Evolutionary conservation across 2,113 vertebrate genomes (phyloP), one percentile per base, ranked within the genome.

Genomic region (Clarias gariepinus): DNA sequence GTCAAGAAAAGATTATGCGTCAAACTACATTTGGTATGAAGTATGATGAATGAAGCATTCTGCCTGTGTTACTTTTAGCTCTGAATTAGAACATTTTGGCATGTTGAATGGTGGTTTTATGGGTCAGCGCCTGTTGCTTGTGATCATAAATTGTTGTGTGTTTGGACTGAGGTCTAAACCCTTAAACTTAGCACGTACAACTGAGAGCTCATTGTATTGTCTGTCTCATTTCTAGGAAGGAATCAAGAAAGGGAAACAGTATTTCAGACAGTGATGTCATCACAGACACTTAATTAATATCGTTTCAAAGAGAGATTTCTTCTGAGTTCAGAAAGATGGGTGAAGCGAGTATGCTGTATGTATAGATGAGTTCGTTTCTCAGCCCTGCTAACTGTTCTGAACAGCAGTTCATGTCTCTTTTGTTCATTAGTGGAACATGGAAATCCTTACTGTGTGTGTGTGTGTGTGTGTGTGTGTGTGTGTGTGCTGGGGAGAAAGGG

Each of bases 191-290:
- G 33, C n/a, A 25, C 47, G 69, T 23, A 6, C 13, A 53, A 69
- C 58, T 30, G 5, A 61, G 11, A 81, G 30, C 52, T 58, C 30
- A 60, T 30, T 79, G 57, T 85, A 86, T 63, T 53, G 63, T 71
- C 64, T 66, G 41, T 12, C 55, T 1, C 80, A 80, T 47, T 41
- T 86, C 36, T 21, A 66, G 55, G 28, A 81, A 61, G 81, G 76
- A 88, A 88, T 88, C 83, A 80, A 64, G 83, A 80, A 74, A 57
- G 85, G 86, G 86, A 87, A 85, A 73, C 63, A 30, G 63, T 87
- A 79, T 84, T 83, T 87, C 80, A 87, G 86, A 89, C 88, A 25
- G 36, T 82, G 83, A 85, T 87, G 86, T 89, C 79, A 89, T 57
- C 33, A 60, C 74, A 64, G 88, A 74, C 19, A 79, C 57, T 66